Evolutionary conservation across 2,888 invertebrate species (phyloP).

Genomic region (Amorpha juglandis): DNA sequence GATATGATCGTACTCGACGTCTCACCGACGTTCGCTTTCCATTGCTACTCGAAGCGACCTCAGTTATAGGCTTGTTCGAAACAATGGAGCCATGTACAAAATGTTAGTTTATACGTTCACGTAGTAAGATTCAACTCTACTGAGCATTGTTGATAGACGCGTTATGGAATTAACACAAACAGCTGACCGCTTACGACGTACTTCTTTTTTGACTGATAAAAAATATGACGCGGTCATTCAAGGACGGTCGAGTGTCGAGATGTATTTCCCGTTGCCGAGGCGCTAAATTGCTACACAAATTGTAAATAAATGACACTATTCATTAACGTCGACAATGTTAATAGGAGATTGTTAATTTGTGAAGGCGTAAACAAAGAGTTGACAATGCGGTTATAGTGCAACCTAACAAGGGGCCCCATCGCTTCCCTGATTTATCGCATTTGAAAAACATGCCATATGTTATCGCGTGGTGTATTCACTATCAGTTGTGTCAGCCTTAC

Average conservation of each 20-base stretch:
- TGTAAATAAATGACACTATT: conserved; percentile 28
- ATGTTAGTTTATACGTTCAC: conserved; percentile 31
- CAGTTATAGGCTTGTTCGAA: conserved; percentile 9
- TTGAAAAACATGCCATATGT: conserved; percentile 76
- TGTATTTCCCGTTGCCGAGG: conserved; percentile 74
- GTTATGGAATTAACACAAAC: conserved; percentile 77
- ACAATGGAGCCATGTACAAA: conserved; percentile 50
- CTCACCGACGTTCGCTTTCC: conserved; percentile 46
- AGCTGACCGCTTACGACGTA: conserved; percentile 78
- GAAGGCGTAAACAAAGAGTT: neutral
- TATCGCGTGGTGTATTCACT: conserved; percentile 71
- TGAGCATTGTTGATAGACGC: conserved; percentile 75
- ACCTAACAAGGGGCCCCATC: conserved; percentile 48
- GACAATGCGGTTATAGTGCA: conserved; percentile 31
- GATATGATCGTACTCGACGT: conserved; percentile 49
- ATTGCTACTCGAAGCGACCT: conserved; percentile 50
- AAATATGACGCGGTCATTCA: conserved; percentile 80
- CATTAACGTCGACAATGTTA: conserved; percentile 34
- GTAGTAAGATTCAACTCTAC: conserved; percentile 42
- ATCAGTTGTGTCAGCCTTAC: conserved; percentile 60
- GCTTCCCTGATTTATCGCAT: conserved; percentile 71
- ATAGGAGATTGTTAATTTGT: conserved; percentile 24
- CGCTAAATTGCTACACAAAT: conserved; percentile 52
- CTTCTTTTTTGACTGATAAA: conserved; percentile 76
- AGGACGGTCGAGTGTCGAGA: conserved; percentile 74